A percentile compares a stretch with the other conserved stretches of the same genome.
These are phyloP conservation scores for Poeciliopsis prolifica DNA, from an alignment of 2,113 vertebrate genomes.

Conservation along the genomic window DNA sequence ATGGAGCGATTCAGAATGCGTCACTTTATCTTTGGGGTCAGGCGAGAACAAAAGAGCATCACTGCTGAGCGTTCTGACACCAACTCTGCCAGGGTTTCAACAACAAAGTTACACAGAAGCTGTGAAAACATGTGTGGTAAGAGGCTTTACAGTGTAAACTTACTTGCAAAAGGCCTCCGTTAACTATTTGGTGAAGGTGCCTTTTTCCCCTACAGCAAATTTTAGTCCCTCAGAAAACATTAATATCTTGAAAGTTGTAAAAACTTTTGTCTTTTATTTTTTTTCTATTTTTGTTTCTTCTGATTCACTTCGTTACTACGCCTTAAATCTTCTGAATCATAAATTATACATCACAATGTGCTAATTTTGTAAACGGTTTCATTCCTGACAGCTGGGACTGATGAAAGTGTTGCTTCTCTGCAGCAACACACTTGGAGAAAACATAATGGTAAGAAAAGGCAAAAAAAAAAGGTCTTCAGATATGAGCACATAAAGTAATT, in stretches of 20 bases:
- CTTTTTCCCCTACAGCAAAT: no score
- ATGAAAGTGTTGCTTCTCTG: not conserved
- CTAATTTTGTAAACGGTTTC: not conserved
- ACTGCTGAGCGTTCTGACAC: not conserved
- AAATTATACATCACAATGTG: not conserved
- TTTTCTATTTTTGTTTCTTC: not conserved
- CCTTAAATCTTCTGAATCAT: no score
- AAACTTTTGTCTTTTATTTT: no score
- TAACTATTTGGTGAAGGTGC: no score
- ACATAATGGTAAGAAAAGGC: constrained; percentile 34
- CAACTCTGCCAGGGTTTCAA: not conserved
- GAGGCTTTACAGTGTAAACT: not conserved
- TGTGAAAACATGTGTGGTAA: constrained; percentile 26
- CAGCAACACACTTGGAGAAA: constrained; percentile 14
- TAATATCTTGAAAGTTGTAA: no score
- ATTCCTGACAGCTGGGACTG: constrained; percentile 4
- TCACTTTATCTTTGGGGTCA: not conserved
- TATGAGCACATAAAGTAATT: not conserved
- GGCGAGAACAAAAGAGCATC: constrained; percentile 1
- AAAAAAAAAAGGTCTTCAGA: not conserved
- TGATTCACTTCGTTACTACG: not conserved
- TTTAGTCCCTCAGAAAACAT: no score
- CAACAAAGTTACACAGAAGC: constrained; percentile 14
- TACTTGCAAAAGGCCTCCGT: no score
- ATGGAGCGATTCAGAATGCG: constrained; percentile 49